Conservation (phyloP, 2,113 vertebrate species). For the Fulica atra region DNA sequence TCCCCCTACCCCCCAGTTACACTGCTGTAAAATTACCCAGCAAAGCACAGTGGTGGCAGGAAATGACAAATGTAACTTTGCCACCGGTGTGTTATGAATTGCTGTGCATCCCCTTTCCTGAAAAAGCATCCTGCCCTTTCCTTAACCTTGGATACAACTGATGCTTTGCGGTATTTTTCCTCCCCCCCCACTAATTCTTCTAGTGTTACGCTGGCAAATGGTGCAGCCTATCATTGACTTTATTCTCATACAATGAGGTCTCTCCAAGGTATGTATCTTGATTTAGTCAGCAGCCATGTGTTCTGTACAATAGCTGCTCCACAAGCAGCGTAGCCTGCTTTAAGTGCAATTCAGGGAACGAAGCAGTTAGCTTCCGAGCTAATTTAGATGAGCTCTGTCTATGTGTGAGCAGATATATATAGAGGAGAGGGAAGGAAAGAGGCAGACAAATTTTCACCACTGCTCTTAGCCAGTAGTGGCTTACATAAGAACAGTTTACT, state of each 20-base stretch:
- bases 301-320: slow-evolving; percentile 20
- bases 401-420: slow-evolving; percentile 1
- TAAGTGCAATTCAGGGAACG: slow-evolving; percentile 37
- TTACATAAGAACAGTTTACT: slow-evolving; percentile 49
- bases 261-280: not conserved
- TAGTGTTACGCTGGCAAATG: not conserved
- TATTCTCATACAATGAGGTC: not conserved
- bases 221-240: not conserved
- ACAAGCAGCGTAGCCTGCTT: not conserved
- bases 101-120: slow-evolving; percentile 14
- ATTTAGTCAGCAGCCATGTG: slow-evolving; percentile 47
- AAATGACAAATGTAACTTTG: slow-evolving; percentile 41
- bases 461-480: slow-evolving; percentile 19
- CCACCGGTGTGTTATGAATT: not conserved
- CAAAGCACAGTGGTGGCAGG: slow-evolving; percentile 23
- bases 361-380: slow-evolving; percentile 36
- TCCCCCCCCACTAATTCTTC: not conserved
- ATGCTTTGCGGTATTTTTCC: not conserved
- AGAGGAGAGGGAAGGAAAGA: slow-evolving; percentile 20
- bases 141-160: slow-evolving; percentile 27
- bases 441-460: slow-evolving; percentile 1
- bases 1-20: not conserved
- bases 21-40: not conserved
- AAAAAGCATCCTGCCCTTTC: slow-evolving; percentile 52
- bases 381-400: slow-evolving; percentile 8